A percentile compares a stretch with the other conserved stretches of the same genome.
Evolutionary conservation across 2,797 vertebrate genomes (phyloP).

Genomic region (Ctenochaetus hawaiiensis): DNA sequence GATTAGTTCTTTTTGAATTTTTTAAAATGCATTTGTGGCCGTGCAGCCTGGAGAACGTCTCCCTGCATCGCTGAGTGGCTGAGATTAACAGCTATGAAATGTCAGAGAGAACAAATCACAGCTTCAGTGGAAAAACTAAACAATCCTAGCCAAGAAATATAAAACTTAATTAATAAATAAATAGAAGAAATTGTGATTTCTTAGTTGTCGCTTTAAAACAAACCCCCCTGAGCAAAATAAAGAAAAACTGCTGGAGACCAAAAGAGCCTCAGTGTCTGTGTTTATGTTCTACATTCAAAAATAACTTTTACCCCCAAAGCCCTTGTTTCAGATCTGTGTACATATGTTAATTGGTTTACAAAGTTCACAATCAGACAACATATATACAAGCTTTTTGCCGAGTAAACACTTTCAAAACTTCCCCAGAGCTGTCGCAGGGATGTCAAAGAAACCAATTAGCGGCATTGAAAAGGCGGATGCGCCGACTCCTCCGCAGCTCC

Average conservation of each 20-base stretch:
- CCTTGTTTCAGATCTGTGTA: conserved; percentile 12
- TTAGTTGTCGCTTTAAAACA: background rate
- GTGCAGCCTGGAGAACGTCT: background rate
- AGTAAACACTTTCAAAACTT: conserved; percentile 19
- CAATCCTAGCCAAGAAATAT: background rate
- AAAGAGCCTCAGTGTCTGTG: background rate
- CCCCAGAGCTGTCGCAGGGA: conserved; percentile 32
- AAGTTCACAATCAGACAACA: conserved; percentile 23
- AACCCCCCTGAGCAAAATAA: background rate
- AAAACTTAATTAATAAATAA: background rate
- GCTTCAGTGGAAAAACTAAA: conserved; percentile 6
- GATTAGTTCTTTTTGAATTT: background rate
- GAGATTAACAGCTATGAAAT: background rate
- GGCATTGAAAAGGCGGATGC: conserved; percentile 42
- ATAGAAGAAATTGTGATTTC: background rate
- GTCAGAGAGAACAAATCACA: conserved; percentile 4
- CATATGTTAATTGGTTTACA: conserved; percentile 27
- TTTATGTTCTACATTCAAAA: background rate
- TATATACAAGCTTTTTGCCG: conserved; percentile 3
- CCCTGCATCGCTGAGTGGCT: conserved; percentile 1
- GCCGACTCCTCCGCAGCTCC: no score
- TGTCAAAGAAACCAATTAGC: conserved; percentile 64
- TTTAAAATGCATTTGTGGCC: background rate
- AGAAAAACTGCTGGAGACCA: background rate
- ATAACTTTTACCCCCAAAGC: background rate